Base-by-base conservation (phyloP, 1,140 invertebrate genomes). In the Metopolophium dirhodum region DNA sequence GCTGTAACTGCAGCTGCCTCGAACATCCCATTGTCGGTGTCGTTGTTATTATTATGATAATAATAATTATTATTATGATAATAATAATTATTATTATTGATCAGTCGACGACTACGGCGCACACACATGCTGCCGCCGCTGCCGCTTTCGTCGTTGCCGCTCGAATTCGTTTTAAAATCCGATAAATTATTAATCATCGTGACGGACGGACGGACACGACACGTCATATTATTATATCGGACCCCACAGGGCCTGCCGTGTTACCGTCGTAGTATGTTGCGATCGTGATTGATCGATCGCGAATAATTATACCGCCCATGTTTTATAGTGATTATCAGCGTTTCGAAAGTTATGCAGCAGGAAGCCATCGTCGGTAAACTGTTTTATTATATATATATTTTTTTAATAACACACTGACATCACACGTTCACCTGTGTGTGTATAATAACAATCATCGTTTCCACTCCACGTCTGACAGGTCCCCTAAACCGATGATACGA, bases 321-420 rank as follows among this genome's bases (percentile, higher is more conserved):
- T n/a, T 35, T 22, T 37, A 37, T 85, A 83, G 41, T 11, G 41
- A 41, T 85, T 85, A 85, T 85, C 83, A 26, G 7, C 37, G 83
- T 85, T 85, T 85, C 83, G 83, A 85, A 85, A 85, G 83, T 22
- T 26, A 41, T 51, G 49, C 14, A 51, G 49, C 37, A 41, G 83
- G 83, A 85, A 83, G 22, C 35, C 82, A 41, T n/a, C 61, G 30
- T n/a, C 18, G 61, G n/a, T 77, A 77, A 77, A 77, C 14, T 77
- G n/a, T 77, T 77, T 68, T 68, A 61, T 26, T 57, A 23, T 41
- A n/a, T n/a, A n/a, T n/a, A n/a, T 41, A 41, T 41, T 61, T 57
- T 77, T 77, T 77, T 77, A 77, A 77, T 77, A n/a, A 77, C 61
- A 77, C 61, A 77, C 61, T 77, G 61, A 77, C 14, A 77, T 77